Conservation (phyloP, 2,888 invertebrate species). For the Tiphia femorata region DNA sequence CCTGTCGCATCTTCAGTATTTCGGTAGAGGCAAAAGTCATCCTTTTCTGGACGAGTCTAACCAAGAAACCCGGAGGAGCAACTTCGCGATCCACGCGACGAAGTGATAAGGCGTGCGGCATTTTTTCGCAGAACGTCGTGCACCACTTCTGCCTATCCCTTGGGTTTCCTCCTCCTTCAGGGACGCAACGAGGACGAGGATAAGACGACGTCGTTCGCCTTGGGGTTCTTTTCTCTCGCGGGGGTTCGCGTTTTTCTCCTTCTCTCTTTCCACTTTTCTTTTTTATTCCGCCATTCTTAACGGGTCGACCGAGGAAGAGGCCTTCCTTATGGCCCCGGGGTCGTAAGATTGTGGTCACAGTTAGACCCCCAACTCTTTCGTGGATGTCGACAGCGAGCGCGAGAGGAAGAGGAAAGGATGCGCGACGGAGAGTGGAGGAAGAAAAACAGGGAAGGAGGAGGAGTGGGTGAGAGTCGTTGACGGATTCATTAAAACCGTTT, state of each 20-base stretch:
- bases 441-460: slow-evolving; percentile 13
- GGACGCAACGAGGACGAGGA: no score
- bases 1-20: no score
- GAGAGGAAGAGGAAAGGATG: slow-evolving; percentile 6
- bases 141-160: no score
- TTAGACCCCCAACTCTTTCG: slow-evolving; percentile 4
- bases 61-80: no score
- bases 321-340: slow-evolving; percentile 43
- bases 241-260: slow-evolving; percentile 8
- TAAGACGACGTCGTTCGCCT: no score
- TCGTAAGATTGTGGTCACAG: slow-evolving; percentile 43
- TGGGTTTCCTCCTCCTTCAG: no score
- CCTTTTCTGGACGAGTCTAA: no score
- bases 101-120: no score
- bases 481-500: slow-evolving; percentile 62
- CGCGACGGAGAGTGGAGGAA: slow-evolving; percentile 9
- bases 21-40: no score
- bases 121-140: no score
- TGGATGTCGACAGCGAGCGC: slow-evolving; percentile 12
- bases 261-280: slow-evolving; percentile 5
- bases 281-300: no score
- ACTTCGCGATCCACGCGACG: no score
- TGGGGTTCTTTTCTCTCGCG: not conserved
- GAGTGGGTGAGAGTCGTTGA: slow-evolving; percentile 43
- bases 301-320: slow-evolving; percentile 12